Evolutionary conservation across 2,113 vertebrate genomes (phyloP).

Genomic region (Sinosuthora webbiana): DNA sequence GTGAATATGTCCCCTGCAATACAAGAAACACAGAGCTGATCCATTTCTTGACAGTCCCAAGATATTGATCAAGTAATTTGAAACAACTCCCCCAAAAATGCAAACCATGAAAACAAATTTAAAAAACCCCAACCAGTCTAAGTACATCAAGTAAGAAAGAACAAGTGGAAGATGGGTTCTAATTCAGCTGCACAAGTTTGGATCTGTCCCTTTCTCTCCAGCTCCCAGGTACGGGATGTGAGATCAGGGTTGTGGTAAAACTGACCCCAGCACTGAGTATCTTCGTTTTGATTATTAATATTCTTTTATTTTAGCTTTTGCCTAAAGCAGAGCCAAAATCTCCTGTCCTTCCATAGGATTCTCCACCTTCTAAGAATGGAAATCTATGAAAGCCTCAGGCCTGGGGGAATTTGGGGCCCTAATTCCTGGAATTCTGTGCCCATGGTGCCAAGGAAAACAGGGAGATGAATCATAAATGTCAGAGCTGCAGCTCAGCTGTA

Average conservation of each 20-base stretch:
- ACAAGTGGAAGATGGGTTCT: neutral
- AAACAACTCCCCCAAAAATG: neutral
- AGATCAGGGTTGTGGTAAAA: neutral
- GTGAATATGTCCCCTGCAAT: neutral
- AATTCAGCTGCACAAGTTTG: neutral
- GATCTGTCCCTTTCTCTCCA: neutral
- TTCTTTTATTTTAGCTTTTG: neutral
- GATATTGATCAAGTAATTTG: neutral
- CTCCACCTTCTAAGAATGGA: neutral
- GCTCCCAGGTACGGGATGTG: neutral
- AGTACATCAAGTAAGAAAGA: neutral
- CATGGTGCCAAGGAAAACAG: neutral
- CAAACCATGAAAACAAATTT: neutral
- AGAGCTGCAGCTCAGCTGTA: neutral
- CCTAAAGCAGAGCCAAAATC: neutral
- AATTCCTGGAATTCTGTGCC: neutral
- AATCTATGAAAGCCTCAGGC: neutral
- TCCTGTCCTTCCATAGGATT: neutral
- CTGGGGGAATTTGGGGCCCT: neutral
- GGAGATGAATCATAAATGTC: neutral
- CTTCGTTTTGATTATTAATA: neutral
- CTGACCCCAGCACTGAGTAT: neutral
- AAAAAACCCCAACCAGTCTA: rapidly evolving
- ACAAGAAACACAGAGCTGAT: neutral
- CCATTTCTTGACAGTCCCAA: neutral